Conservation (phyloP, 37 sponge, comb jelly and placozoan species). For the Amphimedon queenslandica region DNA sequence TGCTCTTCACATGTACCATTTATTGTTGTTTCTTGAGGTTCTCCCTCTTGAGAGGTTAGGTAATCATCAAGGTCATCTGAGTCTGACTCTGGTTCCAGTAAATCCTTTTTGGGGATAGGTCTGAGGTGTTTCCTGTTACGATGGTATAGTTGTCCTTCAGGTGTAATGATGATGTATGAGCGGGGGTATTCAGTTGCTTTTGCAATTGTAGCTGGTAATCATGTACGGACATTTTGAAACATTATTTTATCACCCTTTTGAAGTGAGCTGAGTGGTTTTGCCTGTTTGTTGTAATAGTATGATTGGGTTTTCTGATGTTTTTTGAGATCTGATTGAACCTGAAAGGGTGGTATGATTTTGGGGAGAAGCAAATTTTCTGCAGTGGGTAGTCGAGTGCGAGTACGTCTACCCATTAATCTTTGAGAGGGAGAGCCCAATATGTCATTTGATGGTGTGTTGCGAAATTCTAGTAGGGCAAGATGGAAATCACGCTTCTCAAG, state of each 20-base stretch:
- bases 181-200: neutral
- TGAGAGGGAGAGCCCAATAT: constrained; percentile 14
- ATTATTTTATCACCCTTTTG: neutral
- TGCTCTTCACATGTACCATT: too few relatives aligned
- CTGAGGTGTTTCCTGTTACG: too few relatives aligned
- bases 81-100: too few relatives aligned
- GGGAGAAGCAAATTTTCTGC: neutral
- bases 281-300: neutral
- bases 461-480: constrained; percentile 5
- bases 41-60: too few relatives aligned
- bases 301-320: too few relatives aligned
- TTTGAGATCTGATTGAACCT: neutral
- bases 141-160: too few relatives aligned
- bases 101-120: too few relatives aligned
- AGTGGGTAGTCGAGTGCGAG: constrained; percentile 4
- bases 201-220: neutral
- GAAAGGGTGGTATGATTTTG: neutral
- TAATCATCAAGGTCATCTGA: too few relatives aligned
- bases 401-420: constrained; percentile 7
- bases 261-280: neutral
- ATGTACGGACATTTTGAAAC: neutral
- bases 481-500: neutral
- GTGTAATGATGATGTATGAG: constrained; percentile 1
- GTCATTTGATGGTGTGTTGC: constrained; percentile 14
- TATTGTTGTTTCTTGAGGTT: too few relatives aligned